phyloP scores from a whole-genome alignment of 1,140 invertebrate genomes.

The Philotrypesis tridentata region DNA sequence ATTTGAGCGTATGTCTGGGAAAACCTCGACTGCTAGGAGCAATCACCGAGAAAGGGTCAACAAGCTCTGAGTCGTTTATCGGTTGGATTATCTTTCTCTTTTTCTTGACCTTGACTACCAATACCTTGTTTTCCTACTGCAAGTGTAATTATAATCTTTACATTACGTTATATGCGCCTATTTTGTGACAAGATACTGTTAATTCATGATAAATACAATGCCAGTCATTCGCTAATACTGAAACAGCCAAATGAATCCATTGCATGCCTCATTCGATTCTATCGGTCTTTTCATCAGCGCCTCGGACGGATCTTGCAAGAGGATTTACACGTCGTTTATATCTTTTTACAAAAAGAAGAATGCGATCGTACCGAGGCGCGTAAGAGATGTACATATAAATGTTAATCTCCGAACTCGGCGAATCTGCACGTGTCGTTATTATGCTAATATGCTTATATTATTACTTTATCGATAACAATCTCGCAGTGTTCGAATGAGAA shows the following conservation, averaged over 20 bases:
- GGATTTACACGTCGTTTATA: background rate
- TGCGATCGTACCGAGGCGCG: background rate
- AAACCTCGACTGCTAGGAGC: background rate
- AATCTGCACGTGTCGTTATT: background rate
- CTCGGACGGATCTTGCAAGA: slow-evolving; percentile 1
- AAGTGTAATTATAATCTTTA: slow-evolving; percentile 25
- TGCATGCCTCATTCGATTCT: background rate
- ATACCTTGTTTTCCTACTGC: slow-evolving; percentile 47
- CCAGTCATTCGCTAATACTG: slow-evolving; percentile 54
- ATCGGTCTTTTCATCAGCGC: background rate
- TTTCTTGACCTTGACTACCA: slow-evolving; percentile 33
- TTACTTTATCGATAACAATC: slow-evolving; percentile 1
- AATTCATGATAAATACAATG: slow-evolving; percentile 50
- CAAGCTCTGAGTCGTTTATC: slow-evolving; percentile 19
- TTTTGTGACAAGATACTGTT: slow-evolving; percentile 47
- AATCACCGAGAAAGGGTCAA: background rate
- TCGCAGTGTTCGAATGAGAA: slow-evolving; percentile 1
- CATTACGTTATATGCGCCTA: slow-evolving; percentile 18
- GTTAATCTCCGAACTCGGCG: background rate
- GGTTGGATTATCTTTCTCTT: background rate
- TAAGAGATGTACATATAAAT: background rate
- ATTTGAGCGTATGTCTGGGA: background rate
- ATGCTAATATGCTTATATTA: slow-evolving; percentile 30
- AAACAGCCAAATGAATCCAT: slow-evolving; percentile 47
- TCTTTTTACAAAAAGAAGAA: slow-evolving; percentile 27